Conservation (phyloP, 2,113 vertebrate species). For the Corythornis cristatus region DNA sequence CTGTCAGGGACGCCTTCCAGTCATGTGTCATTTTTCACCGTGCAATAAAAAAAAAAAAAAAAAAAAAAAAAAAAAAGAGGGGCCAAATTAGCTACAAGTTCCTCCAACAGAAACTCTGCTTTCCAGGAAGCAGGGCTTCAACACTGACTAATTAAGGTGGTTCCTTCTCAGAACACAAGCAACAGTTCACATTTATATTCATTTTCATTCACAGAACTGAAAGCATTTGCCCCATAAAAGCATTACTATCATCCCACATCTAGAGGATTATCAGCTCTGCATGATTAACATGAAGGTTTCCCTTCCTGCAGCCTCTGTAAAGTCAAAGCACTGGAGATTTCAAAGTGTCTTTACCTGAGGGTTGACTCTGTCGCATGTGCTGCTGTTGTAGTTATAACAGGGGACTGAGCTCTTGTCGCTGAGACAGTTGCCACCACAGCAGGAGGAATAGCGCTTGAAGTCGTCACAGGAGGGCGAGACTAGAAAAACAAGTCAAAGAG, state of each 20-base stretch:
- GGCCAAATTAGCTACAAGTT: not conserved
- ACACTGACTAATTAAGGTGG: not conserved
- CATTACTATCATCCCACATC: not conserved
- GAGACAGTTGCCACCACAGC: conserved; percentile 94
- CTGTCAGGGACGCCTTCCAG: not conserved
- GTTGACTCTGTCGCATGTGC: conserved; percentile 89
- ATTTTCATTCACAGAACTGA: not conserved
- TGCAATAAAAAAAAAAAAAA: not conserved
- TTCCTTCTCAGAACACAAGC: not conserved
- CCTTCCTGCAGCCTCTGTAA: not conserved
- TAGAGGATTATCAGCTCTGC: not conserved
- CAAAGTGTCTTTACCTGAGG: conserved; percentile 80
- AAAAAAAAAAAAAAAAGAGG: not conserved
- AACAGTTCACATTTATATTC: not conserved
- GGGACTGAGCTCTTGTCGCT: conserved; percentile 92
- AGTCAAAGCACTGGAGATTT: not conserved
- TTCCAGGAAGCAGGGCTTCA: not conserved
- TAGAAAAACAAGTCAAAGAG: conserved; percentile 44
- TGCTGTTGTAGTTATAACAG: conserved; percentile 89
- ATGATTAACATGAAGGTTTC: not conserved
- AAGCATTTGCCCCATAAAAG: not conserved
- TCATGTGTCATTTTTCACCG: not conserved
- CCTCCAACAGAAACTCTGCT: not conserved
- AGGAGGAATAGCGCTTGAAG: conserved; percentile 90
- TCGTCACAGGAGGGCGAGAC: conserved; percentile 92